Base-by-base conservation (phyloP, 2,888 invertebrate genomes). In the Parnassius orleans region DNA sequence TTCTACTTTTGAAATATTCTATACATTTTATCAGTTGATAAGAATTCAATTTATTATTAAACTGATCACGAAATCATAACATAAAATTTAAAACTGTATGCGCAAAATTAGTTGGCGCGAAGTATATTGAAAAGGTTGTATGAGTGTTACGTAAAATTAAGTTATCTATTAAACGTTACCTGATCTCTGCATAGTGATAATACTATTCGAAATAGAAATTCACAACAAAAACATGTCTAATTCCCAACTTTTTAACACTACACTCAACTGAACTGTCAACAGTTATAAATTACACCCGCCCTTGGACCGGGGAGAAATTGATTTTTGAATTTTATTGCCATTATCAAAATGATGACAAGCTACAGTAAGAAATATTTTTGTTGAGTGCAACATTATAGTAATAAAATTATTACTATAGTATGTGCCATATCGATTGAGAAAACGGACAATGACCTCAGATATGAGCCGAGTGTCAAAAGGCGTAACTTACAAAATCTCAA, bases 111-210 rank as follows among this genome's bases (percentile, higher is more conserved):
- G 66, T 74, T 76, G 77, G 77, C 75, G 74, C 75, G 73, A 83
- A 70, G 62, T 64, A 61, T 41, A 33, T 53, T 44, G 14, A 47
- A 57, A 60, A 46, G 24, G 9, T 15, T 33, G n/a, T 52, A 51
- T 24, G 33, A 9, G 9, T 50, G 10, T 60, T 59, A 51, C 19
- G 54, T 52, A 57, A 51, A 50, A 11, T 69, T 60, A 53, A 63
- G 7, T 1, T 10, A 55, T 9, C 7, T 50, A 55, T n/a, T 5
- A 19, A 10, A 52, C 66, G 64, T 80, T 87, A 90, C 90, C 90
- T 85, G 90, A 90, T 89, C 90, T 87, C 85, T 90, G 90, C 90
- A 90, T 90, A 76, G 68, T 89, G 81, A 71, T 73, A 78, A 72
- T 75, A 69, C 73, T 77, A 66, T 63, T 33, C 7, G 68, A 61